Evolutionary conservation across 1,140 invertebrate species (phyloP).

Genomic region (Magallana ariakensis): DNA sequence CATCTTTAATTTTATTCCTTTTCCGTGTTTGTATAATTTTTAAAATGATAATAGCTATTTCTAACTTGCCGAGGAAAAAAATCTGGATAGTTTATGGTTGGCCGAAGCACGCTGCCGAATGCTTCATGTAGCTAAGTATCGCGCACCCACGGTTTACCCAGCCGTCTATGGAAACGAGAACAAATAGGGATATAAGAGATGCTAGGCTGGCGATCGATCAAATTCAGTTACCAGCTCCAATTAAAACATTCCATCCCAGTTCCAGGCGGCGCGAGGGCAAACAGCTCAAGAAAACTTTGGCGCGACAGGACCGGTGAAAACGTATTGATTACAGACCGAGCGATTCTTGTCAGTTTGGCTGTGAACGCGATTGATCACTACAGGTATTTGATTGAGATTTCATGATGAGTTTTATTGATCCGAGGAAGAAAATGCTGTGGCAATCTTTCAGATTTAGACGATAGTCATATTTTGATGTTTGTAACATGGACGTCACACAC

Average conservation of each 20-base stretch:
- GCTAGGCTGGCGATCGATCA: background rate
- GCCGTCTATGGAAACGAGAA: conserved; percentile 17
- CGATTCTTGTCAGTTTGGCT: background rate
- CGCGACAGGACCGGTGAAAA: background rate
- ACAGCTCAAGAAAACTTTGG: background rate
- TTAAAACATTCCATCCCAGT: conserved; percentile 36
- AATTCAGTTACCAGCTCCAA: conserved; percentile 19
- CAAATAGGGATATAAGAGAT: conserved; percentile 17
- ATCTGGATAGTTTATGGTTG: background rate
- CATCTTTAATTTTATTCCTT: too few species aligned
- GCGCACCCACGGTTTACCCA: background rate
- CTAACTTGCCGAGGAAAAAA: background rate
- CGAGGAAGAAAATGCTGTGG: background rate
- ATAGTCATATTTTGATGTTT: background rate
- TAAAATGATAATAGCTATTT: background rate
- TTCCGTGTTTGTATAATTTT: too few species aligned
- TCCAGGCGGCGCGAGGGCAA: background rate
- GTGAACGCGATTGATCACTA: conserved; percentile 5
- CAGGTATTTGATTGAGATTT: conserved; percentile 26
- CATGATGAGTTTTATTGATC: conserved; percentile 20
- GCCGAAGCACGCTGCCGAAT: background rate
- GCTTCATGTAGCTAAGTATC: background rate
- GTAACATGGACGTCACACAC: too few species aligned
- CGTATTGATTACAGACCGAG: conserved; percentile 8
- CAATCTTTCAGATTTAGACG: background rate